phyloP scores from a whole-genome alignment of 23 tunicate genomes.

The Oikopleura albicans region DNA sequence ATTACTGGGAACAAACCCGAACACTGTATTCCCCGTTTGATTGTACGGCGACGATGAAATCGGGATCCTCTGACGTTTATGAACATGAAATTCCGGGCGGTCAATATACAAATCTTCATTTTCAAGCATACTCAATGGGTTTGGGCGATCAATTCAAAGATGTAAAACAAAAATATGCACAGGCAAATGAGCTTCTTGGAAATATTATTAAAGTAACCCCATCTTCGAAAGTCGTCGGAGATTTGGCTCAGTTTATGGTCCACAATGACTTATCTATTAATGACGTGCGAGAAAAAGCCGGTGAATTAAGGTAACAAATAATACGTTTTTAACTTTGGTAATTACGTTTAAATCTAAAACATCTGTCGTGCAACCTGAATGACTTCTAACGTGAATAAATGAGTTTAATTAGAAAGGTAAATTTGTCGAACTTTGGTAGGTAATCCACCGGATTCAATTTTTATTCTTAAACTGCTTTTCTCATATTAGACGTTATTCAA shows the following conservation, averaged over 20 bases:
- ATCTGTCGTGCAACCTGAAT: too few relatives aligned
- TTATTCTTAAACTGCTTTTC: too few relatives aligned
- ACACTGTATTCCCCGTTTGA: conserved; percentile 90
- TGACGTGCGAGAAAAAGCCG: conserved; percentile 55
- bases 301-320: conserved; percentile 22
- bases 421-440: too few relatives aligned
- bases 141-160: conserved; percentile 76
- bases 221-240: conserved; percentile 96
- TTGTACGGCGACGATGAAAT: conserved; percentile 92
- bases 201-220: conserved; percentile 84
- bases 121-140: conserved; percentile 97
- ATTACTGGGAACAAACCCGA: conserved; percentile 89
- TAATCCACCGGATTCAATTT: too few relatives aligned
- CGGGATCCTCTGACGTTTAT: conserved; percentile 82
- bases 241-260: conserved; percentile 98
- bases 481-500: too few relatives aligned
- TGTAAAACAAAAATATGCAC: conserved; percentile 51
- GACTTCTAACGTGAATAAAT: too few relatives aligned
- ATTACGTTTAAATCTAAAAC: too few relatives aligned
- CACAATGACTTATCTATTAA: conserved; percentile 55
- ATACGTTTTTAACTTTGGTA: neutral
- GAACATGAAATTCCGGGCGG: conserved; percentile 97
- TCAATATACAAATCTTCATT: conserved; percentile 91
- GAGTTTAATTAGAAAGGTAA: too few relatives aligned
- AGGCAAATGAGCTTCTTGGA: conserved; percentile 82